A percentile compares a stretch with the other conserved stretches of the same genome.
phyloP scores from a whole-genome alignment of 2,888 invertebrate species.

The Conchocele bisecta region DNA sequence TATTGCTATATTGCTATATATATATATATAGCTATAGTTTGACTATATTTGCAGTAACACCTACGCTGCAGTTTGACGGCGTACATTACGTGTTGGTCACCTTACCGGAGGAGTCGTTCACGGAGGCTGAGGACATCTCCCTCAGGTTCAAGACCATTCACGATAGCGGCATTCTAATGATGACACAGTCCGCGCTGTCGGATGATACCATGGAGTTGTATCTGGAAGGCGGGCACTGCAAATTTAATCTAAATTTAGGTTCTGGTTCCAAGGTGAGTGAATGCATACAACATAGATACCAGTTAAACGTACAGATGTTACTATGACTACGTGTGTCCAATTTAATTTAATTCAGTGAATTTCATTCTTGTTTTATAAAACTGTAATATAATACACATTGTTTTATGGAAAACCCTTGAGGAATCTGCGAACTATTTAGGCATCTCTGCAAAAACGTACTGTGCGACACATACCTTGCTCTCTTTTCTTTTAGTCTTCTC shows the following conservation, averaged over 20 bases:
- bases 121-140: slow-evolving; percentile 95
- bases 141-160: slow-evolving; percentile 93
- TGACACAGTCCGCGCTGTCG: slow-evolving; percentile 89
- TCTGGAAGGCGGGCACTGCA: slow-evolving; percentile 91
- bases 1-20: not conserved
- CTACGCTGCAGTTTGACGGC: slow-evolving; percentile 94
- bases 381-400: too few relatives aligned
- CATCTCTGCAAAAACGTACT: too few relatives aligned
- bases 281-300: too few relatives aligned
- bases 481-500: too few relatives aligned
- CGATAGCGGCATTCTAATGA: slow-evolving; percentile 86
- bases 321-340: too few relatives aligned
- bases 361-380: too few relatives aligned
- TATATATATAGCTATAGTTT: not conserved
- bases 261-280: slow-evolving; percentile 91
- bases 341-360: too few relatives aligned
- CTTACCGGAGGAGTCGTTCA: slow-evolving; percentile 87
- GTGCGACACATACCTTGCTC: too few relatives aligned
- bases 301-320: too few relatives aligned
- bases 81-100: slow-evolving; percentile 92
- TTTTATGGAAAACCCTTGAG: too few relatives aligned
- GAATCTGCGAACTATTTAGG: too few relatives aligned
- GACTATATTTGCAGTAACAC: slow-evolving; percentile 90
- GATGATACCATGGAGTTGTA: slow-evolving; percentile 93
- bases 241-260: slow-evolving; percentile 91